phyloP scores from a whole-genome alignment of 1,140 invertebrate genomes.

The Tyrophagus putrescentiae region DNA sequence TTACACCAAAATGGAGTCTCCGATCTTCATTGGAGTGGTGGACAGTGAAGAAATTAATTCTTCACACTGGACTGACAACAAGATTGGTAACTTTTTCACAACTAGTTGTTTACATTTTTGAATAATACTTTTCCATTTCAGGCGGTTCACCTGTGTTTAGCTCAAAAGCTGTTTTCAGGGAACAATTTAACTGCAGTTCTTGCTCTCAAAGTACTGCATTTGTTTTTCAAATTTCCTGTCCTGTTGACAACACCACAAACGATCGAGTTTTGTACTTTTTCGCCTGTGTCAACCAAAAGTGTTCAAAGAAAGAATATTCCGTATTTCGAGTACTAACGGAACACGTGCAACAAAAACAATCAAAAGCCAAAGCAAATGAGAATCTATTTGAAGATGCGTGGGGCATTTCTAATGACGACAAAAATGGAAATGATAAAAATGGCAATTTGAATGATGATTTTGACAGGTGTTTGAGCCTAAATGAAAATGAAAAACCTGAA shows the following conservation, averaged over 20 bases:
- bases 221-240: slow-evolving; percentile 20
- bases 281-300: slow-evolving; percentile 7
- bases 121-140: neutral
- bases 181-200: neutral
- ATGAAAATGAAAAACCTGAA: neutral
- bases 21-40: neutral
- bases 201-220: neutral
- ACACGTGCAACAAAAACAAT: neutral
- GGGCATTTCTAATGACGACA: neutral
- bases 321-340: slow-evolving; percentile 5
- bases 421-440: neutral
- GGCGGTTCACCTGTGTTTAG: slow-evolving; percentile 16
- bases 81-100: neutral
- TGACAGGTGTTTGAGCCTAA: neutral
- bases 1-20: neutral
- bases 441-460: neutral
- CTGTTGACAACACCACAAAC: slow-evolving; percentile 2
- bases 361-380: neutral
- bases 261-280: slow-evolving; percentile 21
- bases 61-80: neutral
- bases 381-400: slow-evolving; percentile 15
- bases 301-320: slow-evolving; percentile 6
- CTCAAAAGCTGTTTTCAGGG: neutral
- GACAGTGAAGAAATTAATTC: neutral
- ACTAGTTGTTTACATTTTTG: neutral